These are phyloP conservation scores for Apocrypta bakeri DNA, from an alignment of 1,140 invertebrate genomes.

Conservation along the genomic window DNA sequence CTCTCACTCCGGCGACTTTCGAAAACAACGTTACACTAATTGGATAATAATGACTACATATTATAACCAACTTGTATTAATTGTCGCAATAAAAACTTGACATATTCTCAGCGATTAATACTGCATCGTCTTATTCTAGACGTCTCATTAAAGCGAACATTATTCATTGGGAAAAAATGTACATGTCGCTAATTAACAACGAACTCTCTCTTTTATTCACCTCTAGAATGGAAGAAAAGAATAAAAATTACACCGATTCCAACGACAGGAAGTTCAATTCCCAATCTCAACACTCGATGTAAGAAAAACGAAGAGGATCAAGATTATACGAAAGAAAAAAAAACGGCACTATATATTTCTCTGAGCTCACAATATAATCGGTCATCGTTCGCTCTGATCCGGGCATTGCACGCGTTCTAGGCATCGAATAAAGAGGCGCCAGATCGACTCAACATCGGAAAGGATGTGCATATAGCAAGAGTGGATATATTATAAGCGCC, in stretches of 20 bases:
- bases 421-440: conserved; percentile 17
- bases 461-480: background rate
- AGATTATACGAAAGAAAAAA: background rate
- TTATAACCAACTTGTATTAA: background rate
- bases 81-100: background rate
- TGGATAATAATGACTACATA: background rate
- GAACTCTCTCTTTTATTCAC: background rate
- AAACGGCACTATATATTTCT: background rate
- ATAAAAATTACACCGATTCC: no score
- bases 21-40: background rate
- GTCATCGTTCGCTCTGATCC: conserved; percentile 22
- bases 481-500: conserved; percentile 19
- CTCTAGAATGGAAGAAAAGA: no score
- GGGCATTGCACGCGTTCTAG: background rate
- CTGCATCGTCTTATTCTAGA: background rate
- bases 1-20: background rate
- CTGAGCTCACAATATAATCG: conserved; percentile 16
- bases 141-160: background rate
- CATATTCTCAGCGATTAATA: background rate
- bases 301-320: no score
- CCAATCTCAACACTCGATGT: background rate
- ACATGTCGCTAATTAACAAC: background rate
- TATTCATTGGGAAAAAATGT: background rate
- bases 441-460: conserved; percentile 3
- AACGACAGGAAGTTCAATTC: background rate